Evolutionary conservation across 2,888 invertebrate species (phyloP), one percentile per base, ranked within the genome.

Genomic region (Drosophila melanocephala): DNA sequence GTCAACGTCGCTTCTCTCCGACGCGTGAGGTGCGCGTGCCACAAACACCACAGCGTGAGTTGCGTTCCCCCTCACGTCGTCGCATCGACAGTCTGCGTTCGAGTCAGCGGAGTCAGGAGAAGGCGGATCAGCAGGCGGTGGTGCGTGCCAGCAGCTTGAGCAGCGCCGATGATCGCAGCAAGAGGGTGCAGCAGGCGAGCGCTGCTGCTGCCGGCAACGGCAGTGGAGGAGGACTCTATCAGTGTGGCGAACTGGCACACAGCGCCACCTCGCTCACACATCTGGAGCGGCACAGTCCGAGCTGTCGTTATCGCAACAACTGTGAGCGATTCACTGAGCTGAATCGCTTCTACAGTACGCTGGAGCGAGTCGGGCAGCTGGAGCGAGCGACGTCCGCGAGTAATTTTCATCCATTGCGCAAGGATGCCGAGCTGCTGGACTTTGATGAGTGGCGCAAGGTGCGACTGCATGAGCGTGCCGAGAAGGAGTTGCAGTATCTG

Each of bases 381-480:
- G 98, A 98, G 93, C 95, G 95, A 80, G 95, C 96, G 1, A 96
- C 97, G 7, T 96, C 96, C 0, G 95, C 94, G 0, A 94, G 94
- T 53, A 96, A 96, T 86, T 94, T 97, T 58, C 95, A 96, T 59
- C 96, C 97, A 1, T 94, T 97, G 83, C 95, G 95, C 81, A 96
- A 95, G 92, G 96, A 97, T 88, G 96, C 96, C 84, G 97, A 97
- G 92, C 96, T 97, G 14, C 96, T 97, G 73, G 97, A 97, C 93
- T 98, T 96, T 91, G 97, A 98, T 79, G 95, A 97, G 68, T 98
- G 98, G 98, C 96, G 96, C 91, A 96, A 96, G 93, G 95, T 97
- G 30, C 94, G 97, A 63, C 95, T 95, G 9, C 96, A 96, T 79
- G 97, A 97, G 93, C 95, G 96, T 79, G 97, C 97, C 0, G 97